These are phyloP conservation scores for Conopomorpha cramerella DNA, from an alignment of 1,140 invertebrate species.

Conservation along the genomic window DNA sequence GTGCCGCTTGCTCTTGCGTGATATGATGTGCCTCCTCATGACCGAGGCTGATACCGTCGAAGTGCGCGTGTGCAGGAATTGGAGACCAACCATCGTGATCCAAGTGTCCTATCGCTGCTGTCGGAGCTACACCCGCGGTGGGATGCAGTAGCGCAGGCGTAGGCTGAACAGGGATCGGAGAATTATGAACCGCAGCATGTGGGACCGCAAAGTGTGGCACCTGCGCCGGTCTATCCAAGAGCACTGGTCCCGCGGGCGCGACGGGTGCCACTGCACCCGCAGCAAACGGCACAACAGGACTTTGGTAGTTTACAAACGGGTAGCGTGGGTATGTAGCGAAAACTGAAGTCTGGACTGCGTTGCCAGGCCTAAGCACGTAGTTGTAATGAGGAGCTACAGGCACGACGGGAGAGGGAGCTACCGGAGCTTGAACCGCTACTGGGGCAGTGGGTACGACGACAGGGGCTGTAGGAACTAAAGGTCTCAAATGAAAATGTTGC, in stretches of 20 bases:
- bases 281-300: conserved; percentile 18
- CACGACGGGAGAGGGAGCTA: conserved; percentile 13
- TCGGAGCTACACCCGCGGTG: conserved; percentile 6
- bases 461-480: conserved; percentile 10
- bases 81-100: conserved; percentile 47
- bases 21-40: conserved; percentile 28
- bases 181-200: too few relatives aligned
- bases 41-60: conserved; percentile 11
- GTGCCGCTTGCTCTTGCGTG: conserved; percentile 33
- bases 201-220: conserved; percentile 30
- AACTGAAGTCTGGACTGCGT: conserved; percentile 42
- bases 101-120: conserved; percentile 8
- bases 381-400: conserved; percentile 22
- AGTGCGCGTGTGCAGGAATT: conserved; percentile 21
- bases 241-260: conserved; percentile 13
- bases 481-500: not conserved
- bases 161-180: too few relatives aligned
- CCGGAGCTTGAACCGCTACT: conserved; percentile 15
- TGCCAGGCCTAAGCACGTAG: conserved; percentile 42
- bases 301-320: conserved; percentile 36
- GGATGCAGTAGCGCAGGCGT: conserved; percentile 10
- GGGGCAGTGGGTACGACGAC: conserved; percentile 18
- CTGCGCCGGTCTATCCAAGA: conserved; percentile 17
- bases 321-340: conserved; percentile 50
- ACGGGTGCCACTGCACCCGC: conserved; percentile 10